Evolutionary conservation across 2,797 vertebrate genomes (phyloP).

Genomic region (Picus viridis): DNA sequence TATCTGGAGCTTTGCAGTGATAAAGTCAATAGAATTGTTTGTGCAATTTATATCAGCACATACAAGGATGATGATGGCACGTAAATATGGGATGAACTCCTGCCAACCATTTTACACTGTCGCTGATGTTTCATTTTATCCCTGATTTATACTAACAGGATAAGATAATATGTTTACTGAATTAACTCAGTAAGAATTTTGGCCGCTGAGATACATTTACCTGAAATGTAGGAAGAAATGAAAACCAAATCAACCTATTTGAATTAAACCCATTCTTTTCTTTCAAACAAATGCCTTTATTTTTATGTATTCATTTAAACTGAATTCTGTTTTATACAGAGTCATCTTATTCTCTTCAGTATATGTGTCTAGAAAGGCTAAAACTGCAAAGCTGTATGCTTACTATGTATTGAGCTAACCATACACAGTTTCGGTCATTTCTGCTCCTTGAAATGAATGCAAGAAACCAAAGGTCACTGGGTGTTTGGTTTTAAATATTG

Average conservation of each 20-base stretch:
- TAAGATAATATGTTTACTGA: background rate
- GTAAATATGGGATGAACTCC: background rate
- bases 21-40: slow-evolving; percentile 3
- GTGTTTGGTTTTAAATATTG: slow-evolving; percentile 4
- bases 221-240: background rate
- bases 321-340: background rate
- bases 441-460: slow-evolving; percentile 23
- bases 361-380: background rate
- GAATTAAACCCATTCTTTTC: slow-evolving; percentile 26
- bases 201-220: background rate
- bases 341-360: slow-evolving; percentile 16
- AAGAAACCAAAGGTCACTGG: slow-evolving; percentile 17
- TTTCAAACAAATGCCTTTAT: slow-evolving; percentile 11
- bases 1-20: background rate
- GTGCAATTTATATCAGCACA: background rate
- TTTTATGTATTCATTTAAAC: slow-evolving; percentile 19
- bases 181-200: background rate
- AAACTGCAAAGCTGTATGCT: slow-evolving; percentile 10
- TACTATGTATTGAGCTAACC: background rate
- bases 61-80: background rate
- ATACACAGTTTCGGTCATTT: background rate
- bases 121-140: background rate
- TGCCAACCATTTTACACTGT: background rate
- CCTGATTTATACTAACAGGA: background rate
- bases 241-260: background rate